Evolutionary conservation across 2,113 vertebrate genomes (phyloP).

Genomic region (Rhinolophus sinicus): DNA sequence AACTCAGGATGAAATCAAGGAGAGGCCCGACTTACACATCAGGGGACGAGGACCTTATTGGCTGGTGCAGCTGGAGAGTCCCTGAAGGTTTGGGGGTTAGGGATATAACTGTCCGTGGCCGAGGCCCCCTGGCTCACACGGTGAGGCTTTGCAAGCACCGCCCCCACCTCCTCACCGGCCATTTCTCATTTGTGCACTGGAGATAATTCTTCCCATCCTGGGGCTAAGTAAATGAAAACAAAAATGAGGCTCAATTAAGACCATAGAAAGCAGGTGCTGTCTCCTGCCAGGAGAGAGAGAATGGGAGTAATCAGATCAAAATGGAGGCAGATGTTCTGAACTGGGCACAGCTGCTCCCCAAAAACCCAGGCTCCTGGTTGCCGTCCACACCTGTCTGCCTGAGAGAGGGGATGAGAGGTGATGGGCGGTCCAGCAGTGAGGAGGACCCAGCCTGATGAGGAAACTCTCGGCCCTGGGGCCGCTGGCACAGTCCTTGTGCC

Average conservation of each 20-base stretch:
- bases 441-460: background rate
- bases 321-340: constrained; percentile 62
- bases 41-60: background rate
- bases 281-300: constrained; percentile 27
- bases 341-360: background rate
- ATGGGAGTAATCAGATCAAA: constrained; percentile 27
- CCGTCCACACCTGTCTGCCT: background rate
- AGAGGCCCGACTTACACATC: background rate
- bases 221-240: constrained; percentile 48
- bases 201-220: background rate
- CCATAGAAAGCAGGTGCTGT: background rate
- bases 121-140: background rate
- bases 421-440: background rate
- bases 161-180: background rate
- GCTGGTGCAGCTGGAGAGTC: too few relatives aligned
- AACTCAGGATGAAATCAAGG: background rate
- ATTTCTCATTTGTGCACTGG: background rate
- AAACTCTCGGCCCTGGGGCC: background rate
- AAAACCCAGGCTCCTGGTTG: background rate
- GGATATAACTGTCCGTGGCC: too few relatives aligned
- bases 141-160: background rate
- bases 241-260: constrained; percentile 34
- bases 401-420: background rate
- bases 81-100: background rate
- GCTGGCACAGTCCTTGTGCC: background rate